phyloP scores from a whole-genome alignment of 2,113 vertebrate species.

The Nipponia nippon region DNA sequence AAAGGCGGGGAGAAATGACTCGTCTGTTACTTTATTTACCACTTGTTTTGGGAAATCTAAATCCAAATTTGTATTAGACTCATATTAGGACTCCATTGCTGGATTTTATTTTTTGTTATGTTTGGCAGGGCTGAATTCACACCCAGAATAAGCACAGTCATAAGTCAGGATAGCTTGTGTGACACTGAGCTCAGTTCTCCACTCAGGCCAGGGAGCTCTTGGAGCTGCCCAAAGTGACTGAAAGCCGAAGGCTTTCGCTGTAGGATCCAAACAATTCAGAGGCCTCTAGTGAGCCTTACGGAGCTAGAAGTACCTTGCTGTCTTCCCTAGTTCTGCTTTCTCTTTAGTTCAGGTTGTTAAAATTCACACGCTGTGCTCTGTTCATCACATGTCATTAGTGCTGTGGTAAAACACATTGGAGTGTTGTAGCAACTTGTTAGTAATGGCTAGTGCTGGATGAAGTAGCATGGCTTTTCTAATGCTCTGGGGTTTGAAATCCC shows the following conservation, averaged over 20 bases:
- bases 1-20: conserved; percentile 56
- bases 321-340: not conserved
- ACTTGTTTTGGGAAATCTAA: conserved; percentile 22
- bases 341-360: not conserved
- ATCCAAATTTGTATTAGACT: conserved; percentile 13
- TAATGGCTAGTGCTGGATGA: not conserved
- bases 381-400: not conserved
- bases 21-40: conserved; percentile 37
- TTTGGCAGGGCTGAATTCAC: not conserved
- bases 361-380: not conserved
- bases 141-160: not conserved
- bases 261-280: not conserved
- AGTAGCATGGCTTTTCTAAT: not conserved
- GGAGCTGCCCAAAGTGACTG: not conserved
- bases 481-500: not conserved
- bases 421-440: not conserved
- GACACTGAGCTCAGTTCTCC: not conserved
- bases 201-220: not conserved
- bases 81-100: not conserved
- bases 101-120: not conserved
- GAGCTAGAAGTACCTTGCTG: not conserved
- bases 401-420: not conserved
- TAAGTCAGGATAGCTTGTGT: not conserved
- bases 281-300: not conserved
- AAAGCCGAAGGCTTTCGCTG: not conserved